Conservation (phyloP, 2,797 vertebrate genomes). For the Loris lydekkerianus region DNA sequence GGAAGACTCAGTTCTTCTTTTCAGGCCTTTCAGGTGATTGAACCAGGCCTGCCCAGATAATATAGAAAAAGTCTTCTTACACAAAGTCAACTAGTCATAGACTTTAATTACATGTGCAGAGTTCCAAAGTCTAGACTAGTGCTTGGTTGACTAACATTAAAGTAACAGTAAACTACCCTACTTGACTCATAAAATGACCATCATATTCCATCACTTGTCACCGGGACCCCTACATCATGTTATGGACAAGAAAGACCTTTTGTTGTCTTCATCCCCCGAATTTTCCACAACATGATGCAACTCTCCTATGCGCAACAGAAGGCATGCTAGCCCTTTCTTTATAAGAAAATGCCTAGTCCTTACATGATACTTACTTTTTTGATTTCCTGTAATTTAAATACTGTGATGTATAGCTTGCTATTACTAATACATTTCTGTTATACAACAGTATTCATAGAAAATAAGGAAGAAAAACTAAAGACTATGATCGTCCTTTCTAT, state of each 20-base stretch:
- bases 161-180: neutral
- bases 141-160: no score
- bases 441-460: neutral
- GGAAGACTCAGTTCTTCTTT: neutral
- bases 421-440: neutral
- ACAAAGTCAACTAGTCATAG: neutral
- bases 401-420: neutral
- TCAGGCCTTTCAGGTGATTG: neutral
- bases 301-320: neutral
- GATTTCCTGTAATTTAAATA: neutral
- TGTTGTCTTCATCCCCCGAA: no score
- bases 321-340: neutral
- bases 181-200: neutral
- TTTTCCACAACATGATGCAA: neutral
- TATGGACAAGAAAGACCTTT: no score
- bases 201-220: neutral
- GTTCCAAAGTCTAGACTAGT: neutral
- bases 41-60: no score
- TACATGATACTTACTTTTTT: neutral
- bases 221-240: no score
- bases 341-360: neutral
- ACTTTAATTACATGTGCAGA: neutral
- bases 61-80: neutral
- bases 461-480: neutral
- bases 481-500: neutral